A percentile compares a stretch with the other conserved stretches of the same genome.
phyloP scores from a whole-genome alignment of 2,888 invertebrate species.

The Lucinisca nassula region DNA sequence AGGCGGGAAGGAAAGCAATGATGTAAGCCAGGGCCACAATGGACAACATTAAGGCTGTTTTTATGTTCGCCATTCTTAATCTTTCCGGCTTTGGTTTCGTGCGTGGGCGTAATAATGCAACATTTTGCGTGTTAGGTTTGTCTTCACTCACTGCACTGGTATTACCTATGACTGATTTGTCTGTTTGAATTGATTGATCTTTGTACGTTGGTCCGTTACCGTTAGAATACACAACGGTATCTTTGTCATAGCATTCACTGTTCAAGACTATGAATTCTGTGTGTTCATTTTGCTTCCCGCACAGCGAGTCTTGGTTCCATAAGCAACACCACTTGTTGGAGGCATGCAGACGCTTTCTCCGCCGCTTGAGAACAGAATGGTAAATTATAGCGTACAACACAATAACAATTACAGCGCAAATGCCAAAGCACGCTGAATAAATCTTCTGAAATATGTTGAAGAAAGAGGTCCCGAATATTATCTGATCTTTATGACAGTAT shows the following conservation, averaged over 20 bases:
- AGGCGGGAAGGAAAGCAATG: constrained; percentile 87
- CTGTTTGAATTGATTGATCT: not conserved
- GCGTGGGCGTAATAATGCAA: not conserved
- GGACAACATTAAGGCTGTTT: constrained; percentile 87
- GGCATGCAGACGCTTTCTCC: constrained; percentile 69
- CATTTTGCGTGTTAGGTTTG: not conserved
- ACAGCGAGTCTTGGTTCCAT: constrained; percentile 50
- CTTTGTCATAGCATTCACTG: constrained; percentile 49
- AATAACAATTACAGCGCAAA: constrained; percentile 85
- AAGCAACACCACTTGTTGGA: constrained; percentile 71
- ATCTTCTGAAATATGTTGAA: constrained; percentile 81
- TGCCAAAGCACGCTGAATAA: constrained; percentile 83
- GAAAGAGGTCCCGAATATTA: constrained; percentile 47
- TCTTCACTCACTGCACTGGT: not conserved
- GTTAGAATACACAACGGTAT: not conserved
- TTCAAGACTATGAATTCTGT: constrained; percentile 74
- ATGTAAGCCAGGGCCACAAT: constrained; percentile 87
- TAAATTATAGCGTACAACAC: constrained; percentile 86
- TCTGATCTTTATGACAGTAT: constrained; percentile 46
- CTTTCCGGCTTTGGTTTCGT: constrained; percentile 77
- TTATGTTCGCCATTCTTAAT: constrained; percentile 86
- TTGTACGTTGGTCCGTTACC: not conserved
- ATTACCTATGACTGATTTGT: not conserved
- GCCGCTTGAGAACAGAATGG: constrained; percentile 69
- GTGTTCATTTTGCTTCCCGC: constrained; percentile 67